Evolutionary conservation across 2,113 vertebrate species (phyloP).

Genomic region (Lycaon pictus): DNA sequence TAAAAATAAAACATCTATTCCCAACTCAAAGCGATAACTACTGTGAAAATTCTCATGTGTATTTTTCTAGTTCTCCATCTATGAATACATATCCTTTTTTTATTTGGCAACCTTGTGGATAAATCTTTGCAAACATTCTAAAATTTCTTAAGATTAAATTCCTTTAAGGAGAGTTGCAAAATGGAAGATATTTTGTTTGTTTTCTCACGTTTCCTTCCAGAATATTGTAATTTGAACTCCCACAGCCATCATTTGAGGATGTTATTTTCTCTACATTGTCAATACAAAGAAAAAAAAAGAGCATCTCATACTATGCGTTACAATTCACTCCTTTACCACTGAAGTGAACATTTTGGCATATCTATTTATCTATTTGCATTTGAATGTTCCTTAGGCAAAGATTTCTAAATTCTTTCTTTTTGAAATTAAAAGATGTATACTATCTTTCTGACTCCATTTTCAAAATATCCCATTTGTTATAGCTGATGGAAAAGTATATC

Average conservation of each 20-base stretch:
- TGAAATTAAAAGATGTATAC: neutral
- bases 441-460: conserved; percentile 39
- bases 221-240: neutral
- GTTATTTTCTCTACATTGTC: neutral
- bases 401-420: conserved; percentile 21
- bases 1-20: neutral
- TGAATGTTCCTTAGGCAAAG: neutral
- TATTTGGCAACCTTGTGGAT: neutral
- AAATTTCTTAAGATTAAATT: conserved; percentile 36
- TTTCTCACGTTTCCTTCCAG: conserved; percentile 14
- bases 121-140: conserved; percentile 25
- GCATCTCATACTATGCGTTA: neutral
- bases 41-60: neutral
- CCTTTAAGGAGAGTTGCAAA: neutral
- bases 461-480: conserved; percentile 24
- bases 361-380: neutral
- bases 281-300: neutral
- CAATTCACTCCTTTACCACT: neutral
- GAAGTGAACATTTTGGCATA: neutral
- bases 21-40: neutral
- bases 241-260: neutral
- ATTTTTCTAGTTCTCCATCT: neutral
- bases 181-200: conserved; percentile 16
- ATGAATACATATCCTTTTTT: neutral
- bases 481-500: conserved; percentile 58